phyloP scores from a whole-genome alignment of 2,797 vertebrate species.

The Catharus ustulatus region DNA sequence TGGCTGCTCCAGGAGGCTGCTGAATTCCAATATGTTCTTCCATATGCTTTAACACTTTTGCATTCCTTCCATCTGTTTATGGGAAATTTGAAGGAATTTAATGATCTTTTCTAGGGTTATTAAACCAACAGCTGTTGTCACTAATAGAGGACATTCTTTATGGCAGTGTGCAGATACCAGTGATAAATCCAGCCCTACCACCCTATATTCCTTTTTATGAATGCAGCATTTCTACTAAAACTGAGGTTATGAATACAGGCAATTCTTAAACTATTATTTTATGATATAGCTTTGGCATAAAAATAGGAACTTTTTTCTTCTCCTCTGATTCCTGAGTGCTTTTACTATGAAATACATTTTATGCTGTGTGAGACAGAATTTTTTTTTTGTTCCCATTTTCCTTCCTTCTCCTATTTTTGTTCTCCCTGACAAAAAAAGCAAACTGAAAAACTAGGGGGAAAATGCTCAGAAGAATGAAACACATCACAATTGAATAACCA shows the following conservation, averaged over 20 bases:
- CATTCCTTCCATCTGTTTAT: constrained; percentile 80
- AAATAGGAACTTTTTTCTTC: not conserved
- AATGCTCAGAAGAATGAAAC: not conserved
- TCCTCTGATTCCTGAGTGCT: not conserved
- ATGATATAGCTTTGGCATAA: constrained; percentile 20
- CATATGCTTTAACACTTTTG: constrained; percentile 77
- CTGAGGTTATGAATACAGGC: constrained; percentile 27
- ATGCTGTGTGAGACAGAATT: not conserved
- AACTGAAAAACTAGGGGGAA: not conserved
- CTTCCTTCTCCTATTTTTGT: not conserved
- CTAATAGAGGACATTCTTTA: constrained; percentile 81
- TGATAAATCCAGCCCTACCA: constrained; percentile 67
- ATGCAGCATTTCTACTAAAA: constrained; percentile 53
- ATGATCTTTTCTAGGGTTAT: constrained; percentile 82
- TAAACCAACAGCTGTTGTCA: constrained; percentile 83
- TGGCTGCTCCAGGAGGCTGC: constrained; percentile 21
- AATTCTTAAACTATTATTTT: constrained; percentile 37
- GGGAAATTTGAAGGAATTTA: constrained; percentile 75
- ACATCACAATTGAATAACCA: not conserved
- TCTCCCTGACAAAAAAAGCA: not conserved
- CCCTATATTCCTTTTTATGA: constrained; percentile 49
- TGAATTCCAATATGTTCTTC: constrained; percentile 70
- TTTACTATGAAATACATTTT: constrained; percentile 36
- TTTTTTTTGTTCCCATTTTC: not conserved
- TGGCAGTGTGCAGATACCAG: constrained; percentile 43